Percentiles rank a stretch among this genome's conserved stretches.
Evolutionary conservation across 2,797 vertebrate genomes (phyloP).

Genomic region (Pangasius krempfi): DNA sequence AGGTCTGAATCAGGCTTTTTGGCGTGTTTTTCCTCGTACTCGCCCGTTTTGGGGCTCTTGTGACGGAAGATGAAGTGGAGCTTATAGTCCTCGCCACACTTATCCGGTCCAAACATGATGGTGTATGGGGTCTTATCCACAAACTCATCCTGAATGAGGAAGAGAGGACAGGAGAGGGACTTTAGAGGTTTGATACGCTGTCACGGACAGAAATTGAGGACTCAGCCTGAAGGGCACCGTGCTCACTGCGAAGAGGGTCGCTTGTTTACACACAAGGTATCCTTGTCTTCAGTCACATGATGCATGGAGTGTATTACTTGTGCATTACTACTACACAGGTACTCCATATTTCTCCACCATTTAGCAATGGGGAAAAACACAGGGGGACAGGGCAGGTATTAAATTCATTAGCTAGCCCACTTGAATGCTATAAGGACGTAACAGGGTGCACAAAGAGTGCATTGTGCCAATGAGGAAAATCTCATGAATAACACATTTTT

Average conservation of each 20-base stretch:
- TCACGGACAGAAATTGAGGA: background rate
- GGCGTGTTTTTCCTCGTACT: constrained; percentile 93
- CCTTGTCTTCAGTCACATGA: background rate
- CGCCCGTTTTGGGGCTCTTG: constrained; percentile 92
- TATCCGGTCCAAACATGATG: constrained; percentile 99
- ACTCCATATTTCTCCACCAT: background rate
- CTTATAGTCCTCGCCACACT: constrained; percentile 98
- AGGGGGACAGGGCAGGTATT: no score
- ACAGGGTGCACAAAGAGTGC: no score
- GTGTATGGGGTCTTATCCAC: constrained; percentile 96
- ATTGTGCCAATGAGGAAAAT: background rate
- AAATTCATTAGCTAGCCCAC: background rate
- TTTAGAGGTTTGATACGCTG: background rate
- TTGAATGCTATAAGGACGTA: background rate
- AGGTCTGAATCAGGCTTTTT: constrained; percentile 93
- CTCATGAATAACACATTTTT: background rate
- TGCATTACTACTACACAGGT: background rate
- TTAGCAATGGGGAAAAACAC: background rate
- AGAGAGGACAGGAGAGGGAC: background rate
- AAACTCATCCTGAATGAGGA: constrained; percentile 83
- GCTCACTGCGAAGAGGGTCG: background rate
- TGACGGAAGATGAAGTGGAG: constrained; percentile 99
- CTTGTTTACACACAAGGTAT: background rate
- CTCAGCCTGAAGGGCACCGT: background rate
- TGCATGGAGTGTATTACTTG: background rate